Conservation (phyloP, 2,113 vertebrate genomes). For the Phodopus roborovskii region DNA sequence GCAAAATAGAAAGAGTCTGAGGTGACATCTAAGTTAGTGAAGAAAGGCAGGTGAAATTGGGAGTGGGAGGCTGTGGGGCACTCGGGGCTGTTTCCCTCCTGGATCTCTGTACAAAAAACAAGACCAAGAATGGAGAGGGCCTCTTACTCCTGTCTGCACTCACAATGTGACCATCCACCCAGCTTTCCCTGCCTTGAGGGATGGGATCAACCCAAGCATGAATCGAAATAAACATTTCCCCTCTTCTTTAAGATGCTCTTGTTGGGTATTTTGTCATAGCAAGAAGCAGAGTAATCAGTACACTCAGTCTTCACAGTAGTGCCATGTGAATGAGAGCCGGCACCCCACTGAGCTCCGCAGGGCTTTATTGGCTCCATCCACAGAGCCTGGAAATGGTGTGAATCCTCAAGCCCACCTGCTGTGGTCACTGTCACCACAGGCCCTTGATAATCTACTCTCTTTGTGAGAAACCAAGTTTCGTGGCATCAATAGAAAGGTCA, state of each 20-base stretch:
- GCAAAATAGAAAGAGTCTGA: background rate
- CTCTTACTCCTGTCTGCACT: background rate
- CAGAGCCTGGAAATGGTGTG: background rate
- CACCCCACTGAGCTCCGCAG: accelerated
- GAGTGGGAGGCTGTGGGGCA: accelerated
- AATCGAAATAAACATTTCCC: background rate
- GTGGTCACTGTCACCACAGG: background rate
- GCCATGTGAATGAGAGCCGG: background rate
- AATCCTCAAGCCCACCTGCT: too few relatives aligned
- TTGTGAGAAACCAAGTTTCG: background rate
- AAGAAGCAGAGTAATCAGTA: background rate
- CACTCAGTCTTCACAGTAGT: background rate
- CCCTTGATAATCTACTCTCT: background rate
- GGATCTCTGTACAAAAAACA: accelerated
- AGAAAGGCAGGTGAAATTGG: background rate
- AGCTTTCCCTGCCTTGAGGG: too few relatives aligned
- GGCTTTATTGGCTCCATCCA: background rate
- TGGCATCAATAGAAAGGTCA: background rate
- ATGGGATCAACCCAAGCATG: background rate
- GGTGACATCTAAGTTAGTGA: background rate
- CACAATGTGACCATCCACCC: background rate
- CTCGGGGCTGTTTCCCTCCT: background rate
- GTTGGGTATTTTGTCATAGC: background rate
- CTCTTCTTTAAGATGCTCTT: background rate
- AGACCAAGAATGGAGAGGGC: too few relatives aligned